These are phyloP conservation scores for Miichthys miiuy DNA, from an alignment of 2,797 vertebrate genomes.

Conservation along the genomic window DNA sequence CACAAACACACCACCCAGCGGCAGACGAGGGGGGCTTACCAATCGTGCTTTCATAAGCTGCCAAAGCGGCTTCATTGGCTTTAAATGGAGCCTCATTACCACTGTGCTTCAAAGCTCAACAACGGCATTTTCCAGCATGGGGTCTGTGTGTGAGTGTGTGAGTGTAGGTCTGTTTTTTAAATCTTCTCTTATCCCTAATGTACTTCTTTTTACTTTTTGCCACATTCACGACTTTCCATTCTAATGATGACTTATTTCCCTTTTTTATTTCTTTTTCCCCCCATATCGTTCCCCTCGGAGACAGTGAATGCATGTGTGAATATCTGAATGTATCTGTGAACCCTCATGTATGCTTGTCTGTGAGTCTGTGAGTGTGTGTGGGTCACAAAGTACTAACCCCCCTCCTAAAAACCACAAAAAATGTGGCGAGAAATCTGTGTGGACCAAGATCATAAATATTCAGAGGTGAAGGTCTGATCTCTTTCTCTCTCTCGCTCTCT, in stretches of 20 bases:
- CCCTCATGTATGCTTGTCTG: slow-evolving; percentile 46
- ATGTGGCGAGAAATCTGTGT: slow-evolving; percentile 78
- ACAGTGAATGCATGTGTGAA: slow-evolving; percentile 55
- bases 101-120: slow-evolving; percentile 78
- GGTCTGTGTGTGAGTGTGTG: slow-evolving; percentile 44
- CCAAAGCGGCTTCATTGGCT: slow-evolving; percentile 80
- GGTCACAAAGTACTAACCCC: slow-evolving; percentile 64
- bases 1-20: slow-evolving; percentile 60
- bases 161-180: slow-evolving; percentile 60
- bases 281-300: slow-evolving; percentile 20
- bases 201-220: slow-evolving; percentile 40
- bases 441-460: slow-evolving; percentile 82
- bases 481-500: slow-evolving; percentile 49
- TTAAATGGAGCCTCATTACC: slow-evolving; percentile 83
- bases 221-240: slow-evolving; percentile 66
- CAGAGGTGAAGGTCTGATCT: slow-evolving; percentile 77
- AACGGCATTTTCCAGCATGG: slow-evolving; percentile 73
- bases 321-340: slow-evolving; percentile 63
- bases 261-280: slow-evolving; percentile 11
- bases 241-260: slow-evolving; percentile 55
- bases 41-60: slow-evolving; percentile 80
- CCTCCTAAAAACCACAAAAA: slow-evolving; percentile 71
- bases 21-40: slow-evolving; percentile 65
- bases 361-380: slow-evolving; percentile 52
- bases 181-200: slow-evolving; percentile 51